phyloP scores from a whole-genome alignment of 2,113 vertebrate species.

The human region DNA sequence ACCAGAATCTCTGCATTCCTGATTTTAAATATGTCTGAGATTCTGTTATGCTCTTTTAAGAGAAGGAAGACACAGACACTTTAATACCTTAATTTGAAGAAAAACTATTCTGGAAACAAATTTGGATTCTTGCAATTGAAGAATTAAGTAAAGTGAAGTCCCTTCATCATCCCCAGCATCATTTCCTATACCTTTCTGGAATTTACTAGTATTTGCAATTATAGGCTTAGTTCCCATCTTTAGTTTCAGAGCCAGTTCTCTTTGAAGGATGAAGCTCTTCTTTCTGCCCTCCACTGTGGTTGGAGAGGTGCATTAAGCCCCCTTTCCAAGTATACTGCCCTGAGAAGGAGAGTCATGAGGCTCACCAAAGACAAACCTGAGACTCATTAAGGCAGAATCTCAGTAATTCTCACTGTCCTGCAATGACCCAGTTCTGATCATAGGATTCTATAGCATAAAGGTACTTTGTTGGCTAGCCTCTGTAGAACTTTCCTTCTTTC shows the following conservation, averaged over 20 bases:
- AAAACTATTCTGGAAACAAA: conserved; percentile 48
- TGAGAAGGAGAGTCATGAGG: not conserved
- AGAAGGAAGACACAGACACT: not conserved
- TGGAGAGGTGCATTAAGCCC: not conserved
- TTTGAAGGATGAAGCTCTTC: not conserved
- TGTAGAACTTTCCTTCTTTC: not conserved
- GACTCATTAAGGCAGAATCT: not conserved
- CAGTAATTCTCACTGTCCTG: not conserved
- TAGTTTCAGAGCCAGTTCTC: not conserved
- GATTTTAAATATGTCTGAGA: conserved; percentile 38
- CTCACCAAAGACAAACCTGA: not conserved
- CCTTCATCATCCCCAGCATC: not conserved
- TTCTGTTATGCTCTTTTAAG: not conserved
- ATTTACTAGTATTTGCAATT: not conserved
- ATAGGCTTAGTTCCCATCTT: not conserved
- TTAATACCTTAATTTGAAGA: conserved; percentile 30
- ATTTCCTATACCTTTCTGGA: not conserved
- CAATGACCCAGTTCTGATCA: not conserved
- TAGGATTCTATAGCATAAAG: not conserved
- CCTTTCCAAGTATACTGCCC: not conserved
- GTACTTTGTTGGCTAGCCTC: not conserved
- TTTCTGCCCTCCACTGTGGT: not conserved
- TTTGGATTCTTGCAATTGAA: not conserved
- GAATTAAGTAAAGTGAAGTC: not conserved
- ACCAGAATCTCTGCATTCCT: not conserved